Evolutionary conservation across 2,797 vertebrate genomes (phyloP), one percentile per base, ranked within the genome.

Genomic region (Oreortyx pictus): DNA sequence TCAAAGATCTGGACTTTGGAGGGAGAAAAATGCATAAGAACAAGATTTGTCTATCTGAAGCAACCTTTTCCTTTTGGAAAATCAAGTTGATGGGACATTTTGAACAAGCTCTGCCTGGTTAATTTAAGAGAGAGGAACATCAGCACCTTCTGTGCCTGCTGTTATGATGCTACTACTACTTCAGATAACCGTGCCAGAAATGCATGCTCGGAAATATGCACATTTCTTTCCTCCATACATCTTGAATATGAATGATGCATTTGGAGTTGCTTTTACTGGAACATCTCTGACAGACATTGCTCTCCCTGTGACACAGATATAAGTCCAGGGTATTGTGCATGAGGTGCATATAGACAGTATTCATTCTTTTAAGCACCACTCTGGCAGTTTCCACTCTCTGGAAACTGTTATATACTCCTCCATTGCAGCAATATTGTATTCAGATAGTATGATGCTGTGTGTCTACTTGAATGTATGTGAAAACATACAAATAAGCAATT

Each of bases 91-190:
- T 82, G 31, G 33, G 62, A 88, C 70, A 79, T 79, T 62, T 88
- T 91, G 52, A 89, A 54, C 50, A 37, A 85, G 33, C 6, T 85
- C 46, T 92, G 33, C 18, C 43, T 64, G 43, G 31, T 72, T 92
- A 64, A 82, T 83, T 82, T 80, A 81, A 78, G 35, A 78, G 46
- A 93, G 50, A 86, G 24, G 60, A 93, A 67, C 33, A 70, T 2
- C 59, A 67, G 37, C 56, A 70, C 80, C 56, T 94, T 86, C 77
- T 91, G 67, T 84, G 74, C n/a, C 57, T 89, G 33, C 83, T 92
- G 82, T 41, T 88, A 60, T 71, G 64, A 56, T 52, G 64, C 31
- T 91, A 89, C 57, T 86, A 73, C 71, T 33, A 54, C 9, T 82
- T 81, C 33, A 88, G 44, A 44, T 3, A 20, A 44, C 5, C 62